These are phyloP conservation scores for Trichopoda pennipes DNA, from an alignment of 2,888 invertebrate genomes.

Conservation along the genomic window DNA sequence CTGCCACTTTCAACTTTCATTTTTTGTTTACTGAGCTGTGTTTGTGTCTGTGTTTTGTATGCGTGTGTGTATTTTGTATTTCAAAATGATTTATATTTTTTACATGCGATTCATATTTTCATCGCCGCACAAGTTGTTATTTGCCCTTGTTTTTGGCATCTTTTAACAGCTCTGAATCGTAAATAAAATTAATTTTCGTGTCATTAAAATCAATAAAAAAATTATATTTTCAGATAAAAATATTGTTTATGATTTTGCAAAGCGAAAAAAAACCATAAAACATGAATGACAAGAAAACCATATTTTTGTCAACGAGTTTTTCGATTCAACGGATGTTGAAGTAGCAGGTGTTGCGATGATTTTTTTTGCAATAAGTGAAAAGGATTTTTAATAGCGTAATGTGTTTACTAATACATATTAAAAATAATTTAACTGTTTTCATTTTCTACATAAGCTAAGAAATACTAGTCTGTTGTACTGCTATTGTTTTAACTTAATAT, in stretches of 20 bases:
- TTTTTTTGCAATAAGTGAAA: neutral
- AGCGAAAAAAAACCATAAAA: neutral
- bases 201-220: conserved; percentile 53
- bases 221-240: conserved; percentile 36
- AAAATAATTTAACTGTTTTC: neutral
- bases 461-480: no score
- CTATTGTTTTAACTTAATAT: no score
- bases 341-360: neutral
- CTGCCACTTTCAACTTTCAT: neutral
- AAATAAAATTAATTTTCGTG: conserved; percentile 62
- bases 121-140: neutral
- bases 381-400: neutral
- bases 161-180: conserved; percentile 36
- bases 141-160: conserved; percentile 4
- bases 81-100: conserved; percentile 57
- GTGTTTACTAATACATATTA: neutral
- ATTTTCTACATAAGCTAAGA: no score
- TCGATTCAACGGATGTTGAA: neutral
- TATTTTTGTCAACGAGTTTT: neutral
- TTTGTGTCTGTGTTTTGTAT: no score
- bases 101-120: conserved; percentile 42
- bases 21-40: neutral
- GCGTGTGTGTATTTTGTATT: neutral
- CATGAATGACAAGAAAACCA: neutral
- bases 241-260: conserved; percentile 30